A percentile compares a stretch with the other conserved stretches of the same genome.
These are phyloP conservation scores for Danaus melanippus DNA, from an alignment of 1,140 invertebrate genomes.

Conservation along the genomic window DNA sequence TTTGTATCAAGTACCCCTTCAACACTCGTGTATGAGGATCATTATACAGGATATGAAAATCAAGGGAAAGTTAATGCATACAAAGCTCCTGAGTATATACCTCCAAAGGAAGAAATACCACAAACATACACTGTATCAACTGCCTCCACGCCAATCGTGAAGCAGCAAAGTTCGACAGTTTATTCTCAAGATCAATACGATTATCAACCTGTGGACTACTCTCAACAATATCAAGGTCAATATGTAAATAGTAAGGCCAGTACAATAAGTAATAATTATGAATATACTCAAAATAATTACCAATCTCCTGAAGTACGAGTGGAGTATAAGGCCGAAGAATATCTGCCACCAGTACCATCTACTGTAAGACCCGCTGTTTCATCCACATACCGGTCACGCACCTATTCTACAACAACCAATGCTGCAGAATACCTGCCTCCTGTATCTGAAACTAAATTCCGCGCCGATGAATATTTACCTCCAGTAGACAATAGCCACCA, in stretches of 20 bases:
- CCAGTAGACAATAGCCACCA: constrained; percentile 29
- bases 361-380: constrained; percentile 34
- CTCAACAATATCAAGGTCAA: constrained; percentile 37
- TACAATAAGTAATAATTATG: constrained; percentile 26
- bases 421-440: constrained; percentile 46
- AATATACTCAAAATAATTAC: constrained; percentile 40
- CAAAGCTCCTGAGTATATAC: constrained; percentile 54
- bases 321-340: constrained; percentile 52
- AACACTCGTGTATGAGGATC: constrained; percentile 53
- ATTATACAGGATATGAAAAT: constrained; percentile 46
- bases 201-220: constrained; percentile 35
- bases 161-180: constrained; percentile 30
- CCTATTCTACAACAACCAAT: constrained; percentile 34
- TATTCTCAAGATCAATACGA: constrained; percentile 36
- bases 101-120: constrained; percentile 44
- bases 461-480: constrained; percentile 55
- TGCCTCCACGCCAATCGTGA: constrained; percentile 31
- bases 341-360: constrained; percentile 52
- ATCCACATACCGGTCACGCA: constrained; percentile 45
- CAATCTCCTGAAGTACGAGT: constrained; percentile 52
- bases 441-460: constrained; percentile 35
- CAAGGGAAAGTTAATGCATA: constrained; percentile 33
- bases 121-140: constrained; percentile 38
- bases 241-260: constrained; percentile 29
- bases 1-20: constrained; percentile 57